Evolutionary conservation across 2,888 invertebrate genomes (phyloP).

Genomic region (Ischnura elegans): DNA sequence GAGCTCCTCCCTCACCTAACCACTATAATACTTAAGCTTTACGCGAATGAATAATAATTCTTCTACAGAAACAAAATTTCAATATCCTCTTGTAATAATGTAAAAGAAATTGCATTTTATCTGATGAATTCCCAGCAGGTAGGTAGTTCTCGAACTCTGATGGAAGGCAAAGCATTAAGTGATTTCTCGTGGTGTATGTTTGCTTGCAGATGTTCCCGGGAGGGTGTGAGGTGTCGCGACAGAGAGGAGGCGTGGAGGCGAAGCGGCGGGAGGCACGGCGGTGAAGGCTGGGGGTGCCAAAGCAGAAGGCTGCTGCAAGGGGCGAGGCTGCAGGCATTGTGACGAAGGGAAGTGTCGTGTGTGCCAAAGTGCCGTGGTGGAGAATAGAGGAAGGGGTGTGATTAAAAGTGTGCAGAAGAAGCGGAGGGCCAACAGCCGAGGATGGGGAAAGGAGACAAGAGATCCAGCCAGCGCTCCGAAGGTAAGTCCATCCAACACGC

Average conservation of each 20-base stretch:
- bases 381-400: not conserved
- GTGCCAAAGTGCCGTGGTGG: no score
- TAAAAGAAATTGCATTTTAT: no score
- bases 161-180: no score
- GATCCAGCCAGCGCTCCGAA: constrained; percentile 58
- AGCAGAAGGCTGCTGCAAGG: not conserved
- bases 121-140: no score
- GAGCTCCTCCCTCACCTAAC: no score
- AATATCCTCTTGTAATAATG: no score
- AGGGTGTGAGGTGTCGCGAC: not conserved
- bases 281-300: not conserved
- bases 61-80: no score
- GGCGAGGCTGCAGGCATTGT: not conserved
- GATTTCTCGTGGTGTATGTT: no score
- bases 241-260: not conserved
- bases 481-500: constrained; percentile 24
- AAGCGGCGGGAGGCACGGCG: not conserved
- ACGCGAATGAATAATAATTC: no score
- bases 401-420: not conserved
- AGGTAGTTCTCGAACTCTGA: no score
- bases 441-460: constrained; percentile 66
- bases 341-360: not conserved
- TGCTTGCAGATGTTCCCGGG: constrained; percentile 54
- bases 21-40: no score
- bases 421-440: not conserved